Conservation (phyloP, 2,113 vertebrate genomes). For the Tetraodon nigroviridis region DNA sequence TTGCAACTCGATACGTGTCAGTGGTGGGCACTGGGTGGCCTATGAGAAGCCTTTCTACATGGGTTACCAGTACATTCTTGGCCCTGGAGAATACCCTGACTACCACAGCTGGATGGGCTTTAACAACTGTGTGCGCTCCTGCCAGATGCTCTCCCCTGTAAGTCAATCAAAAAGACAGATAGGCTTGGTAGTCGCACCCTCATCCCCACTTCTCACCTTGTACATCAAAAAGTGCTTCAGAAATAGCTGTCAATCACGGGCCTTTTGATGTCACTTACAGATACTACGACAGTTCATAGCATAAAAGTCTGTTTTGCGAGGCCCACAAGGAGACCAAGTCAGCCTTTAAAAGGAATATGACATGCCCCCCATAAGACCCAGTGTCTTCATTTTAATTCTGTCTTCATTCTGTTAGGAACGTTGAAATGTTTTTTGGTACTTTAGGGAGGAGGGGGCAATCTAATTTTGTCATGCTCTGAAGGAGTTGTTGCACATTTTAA, state of each 20-base stretch:
- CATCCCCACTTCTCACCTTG: slow-evolving; percentile 31
- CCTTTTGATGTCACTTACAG: slow-evolving; percentile 70
- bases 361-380: slow-evolving; percentile 57
- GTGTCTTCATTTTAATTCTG: slow-evolving; percentile 63
- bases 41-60: slow-evolving; percentile 72
- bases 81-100: slow-evolving; percentile 70
- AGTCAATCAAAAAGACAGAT: slow-evolving; percentile 70
- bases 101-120: slow-evolving; percentile 70
- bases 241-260: slow-evolving; percentile 65
- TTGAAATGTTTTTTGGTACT: slow-evolving; percentile 58
- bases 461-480: slow-evolving; percentile 29
- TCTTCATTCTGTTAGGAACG: slow-evolving; percentile 64
- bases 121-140: slow-evolving; percentile 77
- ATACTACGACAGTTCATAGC: slow-evolving; percentile 56
- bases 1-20: slow-evolving; percentile 74
- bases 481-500: slow-evolving; percentile 35
- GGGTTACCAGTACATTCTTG: slow-evolving; percentile 73
- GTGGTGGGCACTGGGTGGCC: slow-evolving; percentile 69
- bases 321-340: slow-evolving; percentile 67
- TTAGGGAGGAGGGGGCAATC: slow-evolving; percentile 11
- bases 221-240: slow-evolving; percentile 63
- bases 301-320: slow-evolving; percentile 56
- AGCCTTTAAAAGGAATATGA: slow-evolving; percentile 63
- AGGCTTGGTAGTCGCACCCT: not conserved
- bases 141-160: slow-evolving; percentile 75